Percentiles rank a stretch among this genome's conserved stretches.
These are phyloP conservation scores for Apogon hyalosoma DNA, from an alignment of 2,797 vertebrate species.

Conservation along the genomic window DNA sequence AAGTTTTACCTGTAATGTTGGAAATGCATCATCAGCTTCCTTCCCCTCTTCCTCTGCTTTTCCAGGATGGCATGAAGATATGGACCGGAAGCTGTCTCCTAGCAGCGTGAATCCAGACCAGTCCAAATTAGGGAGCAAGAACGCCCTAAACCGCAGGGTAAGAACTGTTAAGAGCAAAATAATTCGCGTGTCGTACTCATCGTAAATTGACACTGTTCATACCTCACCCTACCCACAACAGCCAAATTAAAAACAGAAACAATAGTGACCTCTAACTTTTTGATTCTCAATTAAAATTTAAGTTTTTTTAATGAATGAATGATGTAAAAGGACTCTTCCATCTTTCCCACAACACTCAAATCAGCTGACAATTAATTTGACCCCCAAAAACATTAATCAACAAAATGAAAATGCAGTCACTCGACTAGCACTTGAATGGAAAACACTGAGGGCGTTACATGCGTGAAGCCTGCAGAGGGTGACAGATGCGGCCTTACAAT, in stretches of 20 bases:
- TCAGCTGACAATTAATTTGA: constrained; percentile 20
- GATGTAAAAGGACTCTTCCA: background rate
- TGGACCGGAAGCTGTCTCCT: constrained; percentile 91
- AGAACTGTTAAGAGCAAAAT: constrained; percentile 17
- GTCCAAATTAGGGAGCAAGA: constrained; percentile 93
- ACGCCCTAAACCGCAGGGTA: constrained; percentile 94
- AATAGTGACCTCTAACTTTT: constrained; percentile 5
- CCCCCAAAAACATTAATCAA: constrained; percentile 35
- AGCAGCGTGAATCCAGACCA: constrained; percentile 91
- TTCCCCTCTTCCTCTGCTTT: constrained; percentile 9
- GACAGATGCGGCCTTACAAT: background rate
- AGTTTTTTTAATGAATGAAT: constrained; percentile 6
- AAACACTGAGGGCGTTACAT: constrained; percentile 12
- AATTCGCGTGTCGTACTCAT: constrained; percentile 3
- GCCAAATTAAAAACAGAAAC: constrained; percentile 10
- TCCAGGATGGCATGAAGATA: constrained; percentile 90
- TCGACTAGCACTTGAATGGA: constrained; percentile 16
- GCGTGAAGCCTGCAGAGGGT: background rate
- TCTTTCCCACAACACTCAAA: constrained; percentile 23
- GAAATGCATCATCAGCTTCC: background rate
- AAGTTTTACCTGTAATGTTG: background rate
- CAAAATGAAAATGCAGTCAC: constrained; percentile 34
- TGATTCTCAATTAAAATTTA: background rate
- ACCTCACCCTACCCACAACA: constrained; percentile 11
- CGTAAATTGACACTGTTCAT: constrained; percentile 10